Evolutionary conservation across 2,888 invertebrate genomes (phyloP), one percentile per base, ranked within the genome.

Genomic region (Sinohyriopsis cumingii): DNA sequence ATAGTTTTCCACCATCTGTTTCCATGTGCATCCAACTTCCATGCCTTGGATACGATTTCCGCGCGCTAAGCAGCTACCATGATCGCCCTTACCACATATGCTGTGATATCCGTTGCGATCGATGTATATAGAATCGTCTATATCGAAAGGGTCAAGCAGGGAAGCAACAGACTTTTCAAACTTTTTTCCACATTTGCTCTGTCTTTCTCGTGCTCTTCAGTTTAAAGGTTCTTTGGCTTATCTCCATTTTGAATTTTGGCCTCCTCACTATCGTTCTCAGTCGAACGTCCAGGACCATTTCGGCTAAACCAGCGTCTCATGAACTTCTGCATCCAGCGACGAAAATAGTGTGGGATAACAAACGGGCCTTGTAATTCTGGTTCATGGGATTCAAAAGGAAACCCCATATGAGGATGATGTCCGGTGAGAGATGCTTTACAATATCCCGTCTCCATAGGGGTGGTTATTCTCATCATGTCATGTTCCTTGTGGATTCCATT

Each of bases 401-500:
- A 68, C 20, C 68, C 70, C 33, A 62, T 0, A 45, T 45, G 12
- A 45, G 12, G 15, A 45, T 2, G 28, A 28, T 12, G 45, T 45
- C 45, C 45, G 12, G 15, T 3, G 45, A 15, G 45, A 45, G 45
- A 5, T 15, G 3, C 5, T 45, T 1, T 9, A 33, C 33, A 33
- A 33, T 9, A 33, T 33, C 9, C 33, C 1, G 45, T 12, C 45
- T 15, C 45, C 45, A 45, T 45, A 9, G 86, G 86, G 4, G 76
- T 72, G 22, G 80, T 76, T 72, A 95, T 92, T 64, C 95, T 94
- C 66, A 95, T 90, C 94, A 96, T 95, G 84, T 93, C 92, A 88
- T 97, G 96, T 55, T 95, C 93, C 0, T 93, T 87, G 88, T 97
- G 96, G 64, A 91, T 84, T 20, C 87, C 86, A 7, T 92, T 91